Evolutionary conservation across 2,888 invertebrate species (phyloP).

Genomic region (Cosmorhoe ocellata): DNA sequence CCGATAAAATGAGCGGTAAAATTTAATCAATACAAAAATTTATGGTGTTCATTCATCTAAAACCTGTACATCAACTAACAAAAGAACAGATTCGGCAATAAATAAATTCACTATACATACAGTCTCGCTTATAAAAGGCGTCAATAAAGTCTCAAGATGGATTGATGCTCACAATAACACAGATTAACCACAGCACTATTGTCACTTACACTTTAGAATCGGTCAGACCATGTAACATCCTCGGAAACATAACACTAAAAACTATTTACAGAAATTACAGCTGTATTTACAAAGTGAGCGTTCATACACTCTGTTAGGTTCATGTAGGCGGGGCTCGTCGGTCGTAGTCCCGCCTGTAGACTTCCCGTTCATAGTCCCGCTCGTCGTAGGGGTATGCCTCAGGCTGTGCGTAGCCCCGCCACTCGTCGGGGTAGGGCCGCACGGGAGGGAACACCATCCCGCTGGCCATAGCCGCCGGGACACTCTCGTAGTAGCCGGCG

Average conservation of each 20-base stretch:
- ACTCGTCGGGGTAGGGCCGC: constrained; percentile 72
- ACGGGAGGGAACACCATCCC: constrained; percentile 79
- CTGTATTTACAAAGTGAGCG: constrained; percentile 59
- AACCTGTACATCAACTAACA: constrained; percentile 74
- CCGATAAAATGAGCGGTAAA: constrained; percentile 55
- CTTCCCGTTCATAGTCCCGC: constrained; percentile 80
- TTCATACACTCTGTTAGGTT: constrained; percentile 16
- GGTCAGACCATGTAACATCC: constrained; percentile 60
- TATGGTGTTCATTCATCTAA: constrained; percentile 61
- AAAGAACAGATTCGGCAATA: constrained; percentile 72
- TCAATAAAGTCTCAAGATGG: constrained; percentile 56
- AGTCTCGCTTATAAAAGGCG: constrained; percentile 72
- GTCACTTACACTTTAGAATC: constrained; percentile 77
- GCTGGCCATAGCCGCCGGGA: constrained; percentile 65
- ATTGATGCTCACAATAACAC: constrained; percentile 76
- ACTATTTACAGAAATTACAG: constrained; percentile 69
- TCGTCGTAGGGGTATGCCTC: constrained; percentile 81
- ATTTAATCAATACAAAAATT: constrained; percentile 72
- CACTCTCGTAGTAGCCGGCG: constrained; percentile 68
- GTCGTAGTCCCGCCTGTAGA: constrained; percentile 85
- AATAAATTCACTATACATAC: constrained; percentile 78
- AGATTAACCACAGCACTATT: constrained; percentile 80
- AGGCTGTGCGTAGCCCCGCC: constrained; percentile 73
- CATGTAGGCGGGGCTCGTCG: constrained; percentile 84
- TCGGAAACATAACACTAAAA: constrained; percentile 54